These are phyloP conservation scores for Eristalis tenax DNA, from an alignment of 2,888 invertebrate species.

Conservation along the genomic window DNA sequence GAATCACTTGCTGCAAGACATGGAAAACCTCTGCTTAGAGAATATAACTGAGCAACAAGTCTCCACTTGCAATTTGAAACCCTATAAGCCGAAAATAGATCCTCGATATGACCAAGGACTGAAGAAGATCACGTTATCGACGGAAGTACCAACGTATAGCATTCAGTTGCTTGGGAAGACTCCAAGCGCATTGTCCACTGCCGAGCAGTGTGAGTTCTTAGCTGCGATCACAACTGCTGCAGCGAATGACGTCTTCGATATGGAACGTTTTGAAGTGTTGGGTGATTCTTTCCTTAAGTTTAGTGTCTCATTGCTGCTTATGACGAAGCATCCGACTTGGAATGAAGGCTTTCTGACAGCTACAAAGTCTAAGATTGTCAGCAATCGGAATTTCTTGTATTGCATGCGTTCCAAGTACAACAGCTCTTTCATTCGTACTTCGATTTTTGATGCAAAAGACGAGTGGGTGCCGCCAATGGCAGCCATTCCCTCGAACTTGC, in stretches of 20 bases:
- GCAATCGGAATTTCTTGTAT: conserved; percentile 92
- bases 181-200: conserved; percentile 71
- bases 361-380: conserved; percentile 86
- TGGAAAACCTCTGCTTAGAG: conserved; percentile 71
- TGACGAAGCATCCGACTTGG: conserved; percentile 84
- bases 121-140: background rate
- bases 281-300: conserved; percentile 94
- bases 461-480: conserved; percentile 93
- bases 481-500: conserved; percentile 83
- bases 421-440: conserved; percentile 76
- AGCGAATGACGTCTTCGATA: conserved; percentile 87
- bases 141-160: background rate
- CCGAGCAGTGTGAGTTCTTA: conserved; percentile 79
- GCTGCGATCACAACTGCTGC: conserved; percentile 86
- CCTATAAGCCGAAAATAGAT: conserved; percentile 13
- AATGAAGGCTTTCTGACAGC: conserved; percentile 89
- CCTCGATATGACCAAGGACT: background rate
- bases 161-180: conserved; percentile 74
- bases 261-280: conserved; percentile 91
- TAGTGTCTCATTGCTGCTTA: conserved; percentile 86
- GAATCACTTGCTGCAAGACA: conserved; percentile 65
- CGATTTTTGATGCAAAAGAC: conserved; percentile 85
- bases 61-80: conserved; percentile 12
- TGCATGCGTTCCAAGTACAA: conserved; percentile 82
- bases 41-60: conserved; percentile 42